A percentile compares a stretch with the other conserved stretches of the same genome.
Conservation (phyloP, 2,113 vertebrate genomes). For the Myrmophylax atrothorax region DNA sequence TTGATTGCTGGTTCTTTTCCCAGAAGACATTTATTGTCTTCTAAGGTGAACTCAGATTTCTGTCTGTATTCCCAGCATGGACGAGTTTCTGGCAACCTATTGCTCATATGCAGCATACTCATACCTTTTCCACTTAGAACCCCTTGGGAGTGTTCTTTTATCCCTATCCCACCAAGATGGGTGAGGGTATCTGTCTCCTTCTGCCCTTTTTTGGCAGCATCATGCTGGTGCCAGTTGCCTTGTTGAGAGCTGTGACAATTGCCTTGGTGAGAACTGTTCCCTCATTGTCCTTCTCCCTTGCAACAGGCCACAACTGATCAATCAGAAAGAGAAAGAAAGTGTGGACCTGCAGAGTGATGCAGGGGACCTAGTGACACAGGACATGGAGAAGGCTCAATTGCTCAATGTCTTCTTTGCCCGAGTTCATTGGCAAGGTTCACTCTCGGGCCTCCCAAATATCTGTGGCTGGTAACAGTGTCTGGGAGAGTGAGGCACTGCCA, state of each 20-base stretch:
- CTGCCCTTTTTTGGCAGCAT: background rate
- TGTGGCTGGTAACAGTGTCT: background rate
- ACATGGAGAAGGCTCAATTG: background rate
- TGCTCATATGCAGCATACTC: background rate
- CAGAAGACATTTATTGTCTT: conserved; percentile 69
- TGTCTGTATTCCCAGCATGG: background rate
- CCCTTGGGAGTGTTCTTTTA: background rate
- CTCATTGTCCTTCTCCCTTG: background rate
- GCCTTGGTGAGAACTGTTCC: background rate
- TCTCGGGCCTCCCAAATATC: background rate
- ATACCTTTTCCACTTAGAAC: background rate
- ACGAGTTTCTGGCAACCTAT: background rate
- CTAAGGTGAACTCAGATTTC: background rate
- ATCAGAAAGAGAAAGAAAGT: background rate
- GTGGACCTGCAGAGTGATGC: background rate
- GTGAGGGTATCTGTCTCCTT: background rate
- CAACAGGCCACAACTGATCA: background rate
- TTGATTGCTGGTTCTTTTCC: conserved; percentile 66
- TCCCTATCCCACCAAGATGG: background rate
- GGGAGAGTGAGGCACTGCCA: background rate
- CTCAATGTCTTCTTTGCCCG: accelerated
- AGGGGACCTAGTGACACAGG: background rate
- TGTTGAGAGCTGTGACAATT: background rate
- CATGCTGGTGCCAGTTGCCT: background rate
- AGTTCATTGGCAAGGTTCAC: background rate